Conservation (phyloP, 1,140 invertebrate species). For the Ooceraea biroi region DNA sequence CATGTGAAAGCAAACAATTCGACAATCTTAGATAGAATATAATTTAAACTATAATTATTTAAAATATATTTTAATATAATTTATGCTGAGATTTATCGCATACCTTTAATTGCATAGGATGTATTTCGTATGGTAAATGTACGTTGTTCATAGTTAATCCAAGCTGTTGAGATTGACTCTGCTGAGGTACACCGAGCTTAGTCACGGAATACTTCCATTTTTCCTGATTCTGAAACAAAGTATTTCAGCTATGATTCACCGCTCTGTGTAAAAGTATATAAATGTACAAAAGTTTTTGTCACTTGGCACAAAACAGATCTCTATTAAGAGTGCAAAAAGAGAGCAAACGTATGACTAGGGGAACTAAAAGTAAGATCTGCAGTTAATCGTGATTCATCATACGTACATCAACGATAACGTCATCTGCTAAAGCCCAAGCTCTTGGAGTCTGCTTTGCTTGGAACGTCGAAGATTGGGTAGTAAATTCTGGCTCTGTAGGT, state of each 20-base stretch:
- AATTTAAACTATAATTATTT: too few relatives aligned
- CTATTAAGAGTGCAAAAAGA: too few relatives aligned
- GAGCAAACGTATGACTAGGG: not conserved
- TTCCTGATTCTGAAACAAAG: slow-evolving; percentile 89
- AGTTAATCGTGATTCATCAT: not conserved
- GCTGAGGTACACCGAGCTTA: slow-evolving; percentile 87
- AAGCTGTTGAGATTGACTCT: slow-evolving; percentile 86
- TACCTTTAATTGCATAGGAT: slow-evolving; percentile 88
- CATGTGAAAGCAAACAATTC: not conserved
- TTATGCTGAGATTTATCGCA: slow-evolving; percentile 71
- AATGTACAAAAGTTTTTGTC: too few relatives aligned
- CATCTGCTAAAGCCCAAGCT: slow-evolving; percentile 92
- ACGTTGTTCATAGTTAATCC: slow-evolving; percentile 87
- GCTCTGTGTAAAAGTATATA: not conserved
- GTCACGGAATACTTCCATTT: slow-evolving; percentile 90
- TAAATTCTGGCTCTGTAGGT: slow-evolving; percentile 91
- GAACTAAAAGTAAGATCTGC: not conserved
- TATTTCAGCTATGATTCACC: slow-evolving; percentile 33
- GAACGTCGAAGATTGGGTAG: slow-evolving; percentile 86
- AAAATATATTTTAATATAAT: too few relatives aligned
- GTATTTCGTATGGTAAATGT: slow-evolving; percentile 86
- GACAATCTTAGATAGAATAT: not conserved
- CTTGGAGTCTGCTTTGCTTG: slow-evolving; percentile 90
- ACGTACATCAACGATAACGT: slow-evolving; percentile 91
- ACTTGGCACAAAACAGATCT: too few relatives aligned